Base-by-base conservation (phyloP, 2,797 vertebrate species). In the Fistularia commersonii region DNA sequence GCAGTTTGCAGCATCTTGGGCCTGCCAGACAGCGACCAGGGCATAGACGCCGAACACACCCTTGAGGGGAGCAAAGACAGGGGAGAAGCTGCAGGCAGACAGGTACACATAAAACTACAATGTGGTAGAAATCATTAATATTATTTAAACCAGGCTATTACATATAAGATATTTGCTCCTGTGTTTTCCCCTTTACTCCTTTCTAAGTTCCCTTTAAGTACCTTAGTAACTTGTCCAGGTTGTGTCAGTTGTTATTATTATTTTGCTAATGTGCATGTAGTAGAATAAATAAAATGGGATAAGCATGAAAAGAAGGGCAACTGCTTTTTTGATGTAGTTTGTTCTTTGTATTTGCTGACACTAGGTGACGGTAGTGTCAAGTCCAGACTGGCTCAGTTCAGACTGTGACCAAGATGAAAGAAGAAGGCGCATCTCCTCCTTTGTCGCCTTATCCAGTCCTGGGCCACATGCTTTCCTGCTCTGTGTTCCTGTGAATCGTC, bases 381-480 rank as follows among this genome's bases (percentile, higher is more conserved):
- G 85, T 49, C 81, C 87, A 0, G 83, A 86, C 64, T 90, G 88
- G 85, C 87, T 89, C 33, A 57, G 72, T 38, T 71, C 86, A 0
- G 62, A 58, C 51, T 82, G 61, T 42, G 58, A 72, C 51, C 69
- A 70, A 0, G 72, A 84, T 32, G 81, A 89, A 1, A 77, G 86
- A 14, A 76, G 32, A n/a, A 63, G 13, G 3, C 81, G 77, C 54
- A 74, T 91, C 35, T 81, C 81, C 0, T 80, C 82, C 48, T 82
- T 89, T 0, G 45, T 87, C 0, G 48, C 83, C 45, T 66, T 82
- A 1, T 86, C 88, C 7, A 71, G 77, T 61, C 91, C 89, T 0
- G 89, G 89, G 8, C 87, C 90, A 0, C 89, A 91, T 0, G 85
- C 76, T 37, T 89, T 92, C 66, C 76, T 92, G 54, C 77, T 92